These are phyloP conservation scores for Calameuta pallipes DNA, from an alignment of 2,888 invertebrate species.

Conservation along the genomic window DNA sequence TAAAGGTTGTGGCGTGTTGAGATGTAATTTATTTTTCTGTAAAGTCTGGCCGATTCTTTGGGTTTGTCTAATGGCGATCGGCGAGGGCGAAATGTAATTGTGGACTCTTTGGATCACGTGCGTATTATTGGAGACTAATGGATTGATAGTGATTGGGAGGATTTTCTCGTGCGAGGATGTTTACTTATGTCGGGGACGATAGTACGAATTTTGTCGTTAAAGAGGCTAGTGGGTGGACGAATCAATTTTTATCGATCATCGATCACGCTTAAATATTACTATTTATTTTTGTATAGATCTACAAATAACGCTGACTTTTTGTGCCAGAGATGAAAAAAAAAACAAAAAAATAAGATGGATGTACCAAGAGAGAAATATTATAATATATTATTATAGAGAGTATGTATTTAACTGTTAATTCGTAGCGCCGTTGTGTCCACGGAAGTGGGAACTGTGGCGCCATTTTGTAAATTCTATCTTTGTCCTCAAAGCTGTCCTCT, in stretches of 20 bases:
- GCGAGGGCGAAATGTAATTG: not conserved
- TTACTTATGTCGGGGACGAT: not conserved
- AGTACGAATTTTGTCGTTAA: not conserved
- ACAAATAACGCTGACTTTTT: constrained; percentile 54
- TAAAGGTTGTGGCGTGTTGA: not conserved
- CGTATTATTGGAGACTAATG: not conserved
- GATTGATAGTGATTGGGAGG: not conserved
- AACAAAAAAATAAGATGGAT: constrained; percentile 26
- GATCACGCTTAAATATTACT: constrained; percentile 50
- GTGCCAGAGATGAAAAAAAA: constrained; percentile 50
- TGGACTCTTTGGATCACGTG: not conserved
- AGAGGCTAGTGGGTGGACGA: not conserved
- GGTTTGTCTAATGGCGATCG: not conserved
- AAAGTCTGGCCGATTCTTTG: not conserved
- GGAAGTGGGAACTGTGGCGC: not conserved
- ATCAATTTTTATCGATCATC: not conserved
- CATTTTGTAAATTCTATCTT: not conserved
- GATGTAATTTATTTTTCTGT: not conserved
- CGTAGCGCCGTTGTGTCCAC: not conserved
- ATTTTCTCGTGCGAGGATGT: not conserved
- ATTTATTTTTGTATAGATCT: constrained; percentile 65
- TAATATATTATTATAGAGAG: constrained; percentile 39
- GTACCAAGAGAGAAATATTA: constrained; percentile 35
- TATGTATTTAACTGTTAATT: constrained; percentile 11
- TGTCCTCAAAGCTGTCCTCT: not conserved